Evolutionary conservation across 2,797 vertebrate species (phyloP).

Genomic region (Xiphorhynchus erythropygius): DNA sequence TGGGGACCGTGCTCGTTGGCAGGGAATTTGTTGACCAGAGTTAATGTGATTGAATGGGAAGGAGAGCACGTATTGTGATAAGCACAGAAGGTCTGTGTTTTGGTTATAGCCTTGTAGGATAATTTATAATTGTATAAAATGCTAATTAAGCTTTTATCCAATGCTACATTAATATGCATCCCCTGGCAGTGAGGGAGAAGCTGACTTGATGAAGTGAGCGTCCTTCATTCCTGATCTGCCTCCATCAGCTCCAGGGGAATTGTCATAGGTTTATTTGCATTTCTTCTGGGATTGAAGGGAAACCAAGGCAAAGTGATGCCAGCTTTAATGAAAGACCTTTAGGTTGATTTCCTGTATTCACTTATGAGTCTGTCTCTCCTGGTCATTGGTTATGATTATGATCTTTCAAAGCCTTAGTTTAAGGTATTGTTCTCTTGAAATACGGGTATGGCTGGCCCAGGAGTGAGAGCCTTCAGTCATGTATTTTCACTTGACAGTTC

Average conservation of each 20-base stretch:
- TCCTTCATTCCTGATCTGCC: not conserved
- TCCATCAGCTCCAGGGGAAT: not conserved
- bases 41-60: not conserved
- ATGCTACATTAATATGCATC: not conserved
- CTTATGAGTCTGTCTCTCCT: not conserved
- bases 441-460: not conserved
- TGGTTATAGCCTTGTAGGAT: not conserved
- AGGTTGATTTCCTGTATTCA: not conserved
- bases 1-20: not conserved
- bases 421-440: not conserved
- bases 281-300: not conserved
- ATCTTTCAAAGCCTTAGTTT: not conserved
- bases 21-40: not conserved
- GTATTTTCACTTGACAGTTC: constrained; percentile 9
- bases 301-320: not conserved
- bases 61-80: not conserved
- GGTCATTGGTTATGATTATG: not conserved
- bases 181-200: not conserved
- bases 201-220: not conserved
- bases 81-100: not conserved
- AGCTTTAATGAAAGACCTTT: not conserved
- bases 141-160: not conserved
- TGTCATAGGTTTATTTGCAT: constrained; percentile 21
- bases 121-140: not conserved
- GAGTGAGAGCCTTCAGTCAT: not conserved